Base-by-base conservation (phyloP, 2,888 invertebrate species). In the Tenthredo distinguenda region DNA sequence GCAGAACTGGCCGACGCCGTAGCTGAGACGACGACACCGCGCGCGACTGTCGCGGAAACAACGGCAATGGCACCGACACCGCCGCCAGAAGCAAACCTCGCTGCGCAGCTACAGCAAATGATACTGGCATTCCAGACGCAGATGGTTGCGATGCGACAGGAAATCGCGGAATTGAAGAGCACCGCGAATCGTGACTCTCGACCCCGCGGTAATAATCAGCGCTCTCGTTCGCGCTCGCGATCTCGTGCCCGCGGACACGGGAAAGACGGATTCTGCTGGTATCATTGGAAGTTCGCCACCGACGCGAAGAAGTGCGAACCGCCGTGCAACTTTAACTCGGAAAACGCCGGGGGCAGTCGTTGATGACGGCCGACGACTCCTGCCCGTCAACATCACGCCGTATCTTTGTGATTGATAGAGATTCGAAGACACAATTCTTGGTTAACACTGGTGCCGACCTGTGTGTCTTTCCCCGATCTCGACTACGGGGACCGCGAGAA, bases 321-420 rank as follows among this genome's bases (percentile, higher is more conserved):
- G 34, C 86, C 87, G 72, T 88, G 85, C 50, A 88, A n/a, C n/a
- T 65, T 21, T 7, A 65, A 7, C 10, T 87, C 34, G 90, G 90
- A 85, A 87, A 88, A 74, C 89, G 84, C 71, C 21, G 50, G n/a
- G 62, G 89, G 88, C 89, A 88, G 89, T 89, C 90, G 84, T 79
- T 90, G 87, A 88, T 86, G 86, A 89, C 90, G 91, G 88, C 89
- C 4, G 85, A 72, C 86, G 89, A 89, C 88, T 87, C 87, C 85
- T 85, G 65, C 71, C 81, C 85, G n/a, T 58, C 77, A 31, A 71
- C 62, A 15, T 40, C 86, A 10, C 79, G 87, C 88, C 88, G 88
- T 85, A 81, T 89, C 18, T 87, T 87, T 62, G 77, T 89, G 3
- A 74, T n/a, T 10, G 88, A 88, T 34, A n/a, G n/a, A 1, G 21